Base-by-base conservation (phyloP, 2,797 vertebrate genomes). In the Mormyrops attenuatus region DNA sequence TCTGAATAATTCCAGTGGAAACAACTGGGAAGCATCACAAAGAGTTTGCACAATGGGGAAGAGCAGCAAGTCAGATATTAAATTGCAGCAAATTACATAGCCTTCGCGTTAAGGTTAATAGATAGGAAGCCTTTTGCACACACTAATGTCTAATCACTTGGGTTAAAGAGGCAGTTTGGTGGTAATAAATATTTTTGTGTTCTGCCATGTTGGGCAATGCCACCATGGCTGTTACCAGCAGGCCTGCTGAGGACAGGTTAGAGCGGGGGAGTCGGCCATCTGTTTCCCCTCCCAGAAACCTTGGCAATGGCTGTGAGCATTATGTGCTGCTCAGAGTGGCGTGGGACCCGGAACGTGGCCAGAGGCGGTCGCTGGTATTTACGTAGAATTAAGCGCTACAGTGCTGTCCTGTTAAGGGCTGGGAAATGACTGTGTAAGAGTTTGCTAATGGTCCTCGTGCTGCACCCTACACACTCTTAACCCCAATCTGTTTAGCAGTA, bases 101-200 rank as follows among this genome's bases (percentile, higher is more conserved):
- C 57, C 22, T 66, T 52, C 30, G 53, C 34, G 89, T 69, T 87
- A 87, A 87, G 89, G 60, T 87, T 89, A 53, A 89, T 89, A 87
- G 60, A 77, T 53, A 52, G 47, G 11, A 89, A 89, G 26, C 7
- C 30, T 9, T 49, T 52, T 41, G 30, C 22, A 87, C 30, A 49
- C 17, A 1, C 41, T 38, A 73, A 85, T 60, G 26, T 47, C 60
- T 52, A 86, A 34, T 86, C 53, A 86, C 57, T 49, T 52, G 82
- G 44, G 22, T 86, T 49, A 63, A 69, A 86, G 57, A 86, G 84
- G 55, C 89, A 84, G 17, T 53, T 53, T 55, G 84, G 89, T 89
- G 84, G 49, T 55, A 38, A 89, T 87, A 73, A 89, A 87, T 89
- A 89, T 89, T 89, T 89, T 60, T 87, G 84, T 87, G 55, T 85